Base-by-base conservation (phyloP, 1,140 invertebrate genomes). In the Drosophila subobscura region DNA sequence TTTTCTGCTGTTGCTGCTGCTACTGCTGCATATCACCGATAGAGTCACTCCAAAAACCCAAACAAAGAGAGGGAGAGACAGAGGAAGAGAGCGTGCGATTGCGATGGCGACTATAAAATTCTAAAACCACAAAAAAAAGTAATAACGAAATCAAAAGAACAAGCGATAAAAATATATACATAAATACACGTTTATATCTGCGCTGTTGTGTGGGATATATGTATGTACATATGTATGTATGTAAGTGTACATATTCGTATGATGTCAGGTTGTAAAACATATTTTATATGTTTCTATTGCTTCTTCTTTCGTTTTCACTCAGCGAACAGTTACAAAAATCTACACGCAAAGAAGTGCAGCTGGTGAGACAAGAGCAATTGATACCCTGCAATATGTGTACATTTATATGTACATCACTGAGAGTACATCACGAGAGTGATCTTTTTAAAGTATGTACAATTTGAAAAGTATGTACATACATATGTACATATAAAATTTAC, bases 71-170 rank as follows among this genome's bases (percentile, higher is more conserved):
- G 25, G 46, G 22, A 23, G 20, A 45, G 8, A 37, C 10, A 47
- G 42, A 55, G 29, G 44, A 41, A 58, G 33, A 79, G 66, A 45
- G 60, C 49, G 72, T 29, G 27, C 27, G 5, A 29, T 29, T 37
- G 59, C 23, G 77, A 77, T 81, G 77, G 78, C 72, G 52, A 55
- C 65, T 79, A 85, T 84, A 84, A 84, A 84, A 85, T 85, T 85
- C 72, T 73, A 80, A 79, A 80, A 73, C 79, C 72, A 67, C 75
- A 80, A 72, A 52, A 78, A 83, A 56, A 46, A 53, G 58, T 70
- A 79, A 72, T 52, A 78, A 83, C 49, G 47, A 53, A 53, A 63
- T 75, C 64, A 64, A 37, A 37, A 79, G 54, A 64, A 70, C 29
- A 42, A 61, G 76, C 51, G 58, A 74, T 70, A 70, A 79, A 57